Conservation (phyloP, 1,140 invertebrate species). For the Lethrus apterus region DNA sequence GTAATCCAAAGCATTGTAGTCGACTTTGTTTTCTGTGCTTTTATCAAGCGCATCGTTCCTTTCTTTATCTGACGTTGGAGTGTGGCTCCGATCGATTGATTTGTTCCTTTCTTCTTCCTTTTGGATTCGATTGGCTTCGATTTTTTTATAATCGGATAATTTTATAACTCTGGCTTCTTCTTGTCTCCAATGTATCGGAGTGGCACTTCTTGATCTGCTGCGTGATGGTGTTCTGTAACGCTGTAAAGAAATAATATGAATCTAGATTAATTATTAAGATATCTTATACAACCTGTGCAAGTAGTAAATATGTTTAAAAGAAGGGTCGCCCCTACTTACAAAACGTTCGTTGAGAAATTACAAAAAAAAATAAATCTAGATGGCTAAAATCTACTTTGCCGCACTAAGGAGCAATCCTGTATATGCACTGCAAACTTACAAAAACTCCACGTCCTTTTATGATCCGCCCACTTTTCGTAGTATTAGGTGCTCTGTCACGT, state of each 20-base stretch:
- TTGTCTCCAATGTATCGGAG: constrained; percentile 84
- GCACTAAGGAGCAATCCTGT: too few species aligned
- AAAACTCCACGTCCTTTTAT: constrained; percentile 85
- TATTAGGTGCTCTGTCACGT: constrained; percentile 44
- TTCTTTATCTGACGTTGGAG: constrained; percentile 6
- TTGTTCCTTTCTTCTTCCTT: constrained; percentile 47
- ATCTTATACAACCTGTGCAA: too few species aligned
- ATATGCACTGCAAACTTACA: constrained; percentile 50
- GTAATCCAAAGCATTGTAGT: constrained; percentile 45
- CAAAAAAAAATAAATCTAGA: too few species aligned
- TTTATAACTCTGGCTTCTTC: constrained; percentile 77
- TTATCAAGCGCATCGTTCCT: neutral
- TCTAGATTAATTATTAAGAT: too few species aligned
- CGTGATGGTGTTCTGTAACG: constrained; percentile 73
- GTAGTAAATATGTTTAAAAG: too few species aligned
- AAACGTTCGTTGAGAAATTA: too few species aligned
- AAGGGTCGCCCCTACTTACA: too few species aligned
- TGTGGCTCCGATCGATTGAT: too few species aligned
- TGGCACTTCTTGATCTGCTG: constrained; percentile 73
- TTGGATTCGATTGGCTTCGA: constrained; percentile 55
- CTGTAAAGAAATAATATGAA: constrained; percentile 41
- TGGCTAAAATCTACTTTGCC: too few species aligned
- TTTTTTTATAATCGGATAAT: constrained; percentile 69
- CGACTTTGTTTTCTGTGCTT: constrained; percentile 25
- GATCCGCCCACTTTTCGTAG: constrained; percentile 68